These are phyloP conservation scores for Ormyrus pomaceus DNA, from an alignment of 2,888 invertebrate species.

Conservation along the genomic window DNA sequence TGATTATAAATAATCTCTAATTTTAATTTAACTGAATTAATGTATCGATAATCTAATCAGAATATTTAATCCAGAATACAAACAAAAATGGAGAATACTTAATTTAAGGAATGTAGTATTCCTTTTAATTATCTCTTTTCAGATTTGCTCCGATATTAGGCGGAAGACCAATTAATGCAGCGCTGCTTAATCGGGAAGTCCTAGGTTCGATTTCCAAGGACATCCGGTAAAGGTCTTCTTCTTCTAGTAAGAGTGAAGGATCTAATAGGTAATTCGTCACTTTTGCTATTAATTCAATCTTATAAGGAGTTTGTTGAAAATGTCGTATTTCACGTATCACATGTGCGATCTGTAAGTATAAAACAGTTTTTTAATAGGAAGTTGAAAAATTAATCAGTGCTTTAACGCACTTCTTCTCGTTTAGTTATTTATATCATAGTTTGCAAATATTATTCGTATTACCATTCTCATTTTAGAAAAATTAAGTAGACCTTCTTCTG, in stretches of 20 bases:
- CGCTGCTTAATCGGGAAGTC: slow-evolving; percentile 78
- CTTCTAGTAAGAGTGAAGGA: slow-evolving; percentile 85
- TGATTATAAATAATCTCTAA: too few relatives aligned
- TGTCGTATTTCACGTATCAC: slow-evolving; percentile 94
- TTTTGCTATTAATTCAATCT: slow-evolving; percentile 90
- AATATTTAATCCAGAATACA: too few relatives aligned
- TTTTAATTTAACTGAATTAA: too few relatives aligned
- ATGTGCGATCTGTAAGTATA: slow-evolving; percentile 86
- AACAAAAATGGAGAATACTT: too few relatives aligned
- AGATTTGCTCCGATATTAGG: slow-evolving; percentile 46
- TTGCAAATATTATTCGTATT: slow-evolving; percentile 56
- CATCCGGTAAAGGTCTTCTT: slow-evolving; percentile 87
- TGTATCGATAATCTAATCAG: too few relatives aligned
- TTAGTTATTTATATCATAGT: not conserved
- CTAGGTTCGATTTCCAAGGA: slow-evolving; percentile 92
- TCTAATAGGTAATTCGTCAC: slow-evolving; percentile 90
- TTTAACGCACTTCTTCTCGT: not conserved
- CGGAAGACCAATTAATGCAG: slow-evolving; percentile 68
- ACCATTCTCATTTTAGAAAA: slow-evolving; percentile 98
- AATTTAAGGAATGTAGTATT: not conserved
- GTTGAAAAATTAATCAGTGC: slow-evolving; percentile 53
- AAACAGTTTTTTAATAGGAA: not conserved
- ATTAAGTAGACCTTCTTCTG: slow-evolving; percentile 91
- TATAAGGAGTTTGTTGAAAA: slow-evolving; percentile 94
- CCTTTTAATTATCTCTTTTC: slow-evolving; percentile 59